Evolutionary conservation across 2,888 invertebrate species (phyloP), one percentile per base, ranked within the genome.

Genomic region (Malacosoma neustria): DNA sequence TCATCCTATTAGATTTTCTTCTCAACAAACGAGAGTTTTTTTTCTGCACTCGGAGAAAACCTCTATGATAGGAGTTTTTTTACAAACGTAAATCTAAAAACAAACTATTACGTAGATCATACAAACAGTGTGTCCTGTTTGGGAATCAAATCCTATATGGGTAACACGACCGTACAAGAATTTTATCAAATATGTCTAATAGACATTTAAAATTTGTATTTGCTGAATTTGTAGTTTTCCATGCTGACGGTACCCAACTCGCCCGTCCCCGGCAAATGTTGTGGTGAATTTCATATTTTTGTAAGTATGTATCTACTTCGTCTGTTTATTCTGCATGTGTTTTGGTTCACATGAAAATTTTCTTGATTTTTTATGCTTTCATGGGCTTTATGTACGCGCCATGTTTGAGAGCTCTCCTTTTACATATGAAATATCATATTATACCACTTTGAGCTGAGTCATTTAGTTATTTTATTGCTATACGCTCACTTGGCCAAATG

Each of bases 201-300:
- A n/a, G n/a, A n/a, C n/a, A n/a, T n/a, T n/a, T n/a, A n/a, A n/a
- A n/a, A n/a, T n/a, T n/a, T n/a, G n/a, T n/a, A n/a, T n/a, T n/a
- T n/a, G n/a, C n/a, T n/a, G n/a, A n/a, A n/a, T n/a, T n/a, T n/a
- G n/a, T n/a, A n/a, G n/a, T n/a, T n/a, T n/a, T n/a, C n/a, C n/a
- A 53, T 75, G 63, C 64, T 32, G 36, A 51, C 77, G 32, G 42
- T 82, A 71, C 74, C 35, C 46, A 56, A 51, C 56, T 60, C 64
- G 47, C 67, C 58, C 72, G 75, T 77, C 76, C 77, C 79, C 53
- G 65, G 81, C 76, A 82, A 85, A 85, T 84, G 84, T 82, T 82
- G 84, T 81, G 84, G 85, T 84, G 85, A 85, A 85, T 85, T 85
- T 85, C 85, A 85, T 85, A 85, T 85, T 85, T 85, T 85, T 82